Conservation (phyloP, 2,797 vertebrate genomes). For the Picus viridis region DNA sequence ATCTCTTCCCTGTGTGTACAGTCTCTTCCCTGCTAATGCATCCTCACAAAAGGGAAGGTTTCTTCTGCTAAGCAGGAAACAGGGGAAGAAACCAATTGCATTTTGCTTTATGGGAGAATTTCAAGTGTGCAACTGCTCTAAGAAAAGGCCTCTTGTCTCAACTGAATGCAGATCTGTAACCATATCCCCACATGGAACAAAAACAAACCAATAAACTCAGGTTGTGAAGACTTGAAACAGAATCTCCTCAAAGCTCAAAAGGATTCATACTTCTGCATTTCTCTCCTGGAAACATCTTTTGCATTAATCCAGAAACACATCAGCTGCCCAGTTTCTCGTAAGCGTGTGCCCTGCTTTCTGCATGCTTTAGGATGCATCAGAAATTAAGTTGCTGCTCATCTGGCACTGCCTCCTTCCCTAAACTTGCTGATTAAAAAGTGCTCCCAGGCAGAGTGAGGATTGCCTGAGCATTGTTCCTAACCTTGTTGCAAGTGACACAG, state of each 20-base stretch:
- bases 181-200: not conserved
- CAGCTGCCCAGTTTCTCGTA: not conserved
- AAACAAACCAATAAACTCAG: not conserved
- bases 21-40: constrained; percentile 6
- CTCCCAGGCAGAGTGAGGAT: not conserved
- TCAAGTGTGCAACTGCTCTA: not conserved
- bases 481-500: not conserved
- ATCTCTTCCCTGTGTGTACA: not conserved
- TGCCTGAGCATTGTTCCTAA: not conserved
- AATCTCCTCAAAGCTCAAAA: not conserved
- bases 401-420: not conserved
- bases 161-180: not conserved
- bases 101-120: constrained; percentile 31
- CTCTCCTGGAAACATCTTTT: not conserved
- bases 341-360: not conserved
- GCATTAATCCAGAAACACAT: not conserved
- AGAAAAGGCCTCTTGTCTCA: not conserved
- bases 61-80: not conserved
- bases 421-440: constrained; percentile 12
- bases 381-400: not conserved
- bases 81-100: not conserved
- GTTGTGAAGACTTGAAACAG: not conserved
- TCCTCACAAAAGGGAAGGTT: not conserved
- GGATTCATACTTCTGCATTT: not conserved
- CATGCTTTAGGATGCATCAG: not conserved